Conservation (phyloP, 2,888 invertebrate species). For the Sphaerophoria rueppellii region DNA sequence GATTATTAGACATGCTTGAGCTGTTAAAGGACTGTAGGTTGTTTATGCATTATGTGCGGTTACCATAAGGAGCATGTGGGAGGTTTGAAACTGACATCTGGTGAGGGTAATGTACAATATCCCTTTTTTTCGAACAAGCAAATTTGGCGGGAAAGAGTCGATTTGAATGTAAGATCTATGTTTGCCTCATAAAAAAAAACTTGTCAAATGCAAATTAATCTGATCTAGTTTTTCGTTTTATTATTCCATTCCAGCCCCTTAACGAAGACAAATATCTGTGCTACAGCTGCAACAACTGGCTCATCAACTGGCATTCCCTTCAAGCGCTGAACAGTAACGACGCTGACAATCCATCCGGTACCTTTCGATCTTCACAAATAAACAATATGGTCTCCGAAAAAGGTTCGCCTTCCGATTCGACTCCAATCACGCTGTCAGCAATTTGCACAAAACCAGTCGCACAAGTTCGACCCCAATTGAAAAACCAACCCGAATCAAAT, state of each 20-base stretch:
- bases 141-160: too few species aligned
- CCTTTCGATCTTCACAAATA: constrained; percentile 79
- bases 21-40: background rate
- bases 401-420: constrained; percentile 30
- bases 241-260: constrained; percentile 78
- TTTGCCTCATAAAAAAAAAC: too few species aligned
- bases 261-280: constrained; percentile 82
- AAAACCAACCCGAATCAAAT: constrained; percentile 22
- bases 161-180: too few species aligned
- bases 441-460: constrained; percentile 73
- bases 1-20: background rate
- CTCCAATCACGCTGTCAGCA: background rate
- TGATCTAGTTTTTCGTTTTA: background rate
- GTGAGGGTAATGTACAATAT: too few species aligned
- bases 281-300: constrained; percentile 82
- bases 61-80: too few species aligned
- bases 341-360: constrained; percentile 79
- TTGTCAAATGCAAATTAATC: too few species aligned
- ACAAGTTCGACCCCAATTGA: constrained; percentile 74
- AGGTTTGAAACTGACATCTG: too few species aligned
- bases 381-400: constrained; percentile 76
- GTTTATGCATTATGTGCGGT: too few species aligned
- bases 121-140: too few species aligned
- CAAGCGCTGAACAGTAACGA: constrained; percentile 81
- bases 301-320: constrained; percentile 82